Percentiles rank a stretch among this genome's conserved stretches.
phyloP scores from a whole-genome alignment of 2,888 invertebrate species.

The Criorhina ranunculi region DNA sequence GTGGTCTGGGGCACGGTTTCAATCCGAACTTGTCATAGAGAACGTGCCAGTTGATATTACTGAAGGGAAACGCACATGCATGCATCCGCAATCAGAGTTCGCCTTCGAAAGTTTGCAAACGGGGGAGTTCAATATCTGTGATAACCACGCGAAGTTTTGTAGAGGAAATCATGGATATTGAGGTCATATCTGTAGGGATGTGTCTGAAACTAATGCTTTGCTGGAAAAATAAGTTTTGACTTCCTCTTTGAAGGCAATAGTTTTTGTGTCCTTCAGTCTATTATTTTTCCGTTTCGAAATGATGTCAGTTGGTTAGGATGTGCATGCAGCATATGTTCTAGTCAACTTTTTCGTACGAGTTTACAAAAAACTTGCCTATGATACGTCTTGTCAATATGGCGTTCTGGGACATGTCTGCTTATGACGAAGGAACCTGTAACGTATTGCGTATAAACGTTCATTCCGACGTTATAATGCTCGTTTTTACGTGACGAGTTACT shows the following conservation, averaged over 20 bases:
- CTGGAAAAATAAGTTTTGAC: constrained; percentile 35
- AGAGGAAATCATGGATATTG: constrained; percentile 20
- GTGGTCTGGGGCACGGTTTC: constrained; percentile 52
- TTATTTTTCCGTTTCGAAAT: too few relatives aligned
- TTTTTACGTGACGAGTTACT: too few relatives aligned
- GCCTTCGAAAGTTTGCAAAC: constrained; percentile 51
- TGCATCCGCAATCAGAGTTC: constrained; percentile 63
- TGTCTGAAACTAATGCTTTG: constrained; percentile 35
- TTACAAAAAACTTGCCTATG: too few relatives aligned
- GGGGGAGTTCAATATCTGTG: constrained; percentile 34
- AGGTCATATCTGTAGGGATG: constrained; percentile 36
- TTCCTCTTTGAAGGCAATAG: neutral
- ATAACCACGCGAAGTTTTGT: neutral
- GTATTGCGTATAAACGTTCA: too few relatives aligned
- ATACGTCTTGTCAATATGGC: too few relatives aligned
- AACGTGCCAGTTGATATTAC: constrained; percentile 58
- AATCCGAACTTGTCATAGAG: constrained; percentile 70
- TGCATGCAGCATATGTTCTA: too few relatives aligned
- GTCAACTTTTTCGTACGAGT: too few relatives aligned
- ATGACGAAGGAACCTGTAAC: too few relatives aligned
- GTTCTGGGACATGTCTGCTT: too few relatives aligned
- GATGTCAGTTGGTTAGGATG: too few relatives aligned
- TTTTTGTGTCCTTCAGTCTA: too few relatives aligned
- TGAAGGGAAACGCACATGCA: constrained; percentile 48
- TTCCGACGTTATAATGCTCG: too few relatives aligned